Evolutionary conservation across 2,113 vertebrate species (phyloP).

Genomic region (Grantiella picta): DNA sequence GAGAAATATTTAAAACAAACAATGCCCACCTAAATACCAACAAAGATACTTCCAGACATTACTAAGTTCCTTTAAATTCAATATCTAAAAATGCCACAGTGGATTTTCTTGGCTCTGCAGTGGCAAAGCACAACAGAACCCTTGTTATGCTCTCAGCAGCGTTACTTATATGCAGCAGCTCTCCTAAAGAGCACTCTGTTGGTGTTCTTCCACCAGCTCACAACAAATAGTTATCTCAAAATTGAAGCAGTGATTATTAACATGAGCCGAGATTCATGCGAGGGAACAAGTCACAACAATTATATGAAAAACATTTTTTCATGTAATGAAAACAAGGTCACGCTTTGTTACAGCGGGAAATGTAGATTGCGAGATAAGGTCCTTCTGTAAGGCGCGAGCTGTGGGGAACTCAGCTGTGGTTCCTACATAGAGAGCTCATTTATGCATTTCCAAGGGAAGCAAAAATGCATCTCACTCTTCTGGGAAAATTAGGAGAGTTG

Average conservation of each 20-base stretch:
- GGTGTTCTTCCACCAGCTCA: slow-evolving; percentile 47
- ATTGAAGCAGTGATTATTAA: slow-evolving; percentile 57
- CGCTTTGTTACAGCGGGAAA: slow-evolving; percentile 73
- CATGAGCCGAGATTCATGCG: neutral
- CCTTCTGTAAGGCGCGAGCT: slow-evolving; percentile 72
- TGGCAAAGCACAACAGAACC: slow-evolving; percentile 44
- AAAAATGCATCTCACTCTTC: slow-evolving; percentile 63
- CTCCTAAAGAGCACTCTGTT: slow-evolving; percentile 64
- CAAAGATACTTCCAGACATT: neutral
- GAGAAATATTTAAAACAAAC: neutral
- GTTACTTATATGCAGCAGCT: slow-evolving; percentile 31
- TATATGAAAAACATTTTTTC: slow-evolving; percentile 62
- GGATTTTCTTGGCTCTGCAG: slow-evolving; percentile 52
- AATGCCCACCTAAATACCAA: neutral
- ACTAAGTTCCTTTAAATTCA: slow-evolving; percentile 37
- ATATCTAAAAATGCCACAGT: slow-evolving; percentile 25
- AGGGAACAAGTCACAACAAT: slow-evolving; percentile 41
- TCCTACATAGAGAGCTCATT: slow-evolving; percentile 77
- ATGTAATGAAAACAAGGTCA: slow-evolving; percentile 77
- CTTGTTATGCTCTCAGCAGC: slow-evolving; percentile 33
- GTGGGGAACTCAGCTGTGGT: slow-evolving; percentile 74
- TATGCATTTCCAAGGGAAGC: slow-evolving; percentile 76
- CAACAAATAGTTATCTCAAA: slow-evolving; percentile 54
- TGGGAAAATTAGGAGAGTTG: slow-evolving; percentile 69
- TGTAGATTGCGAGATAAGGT: slow-evolving; percentile 75